These are phyloP conservation scores for Chaenodraco wilsoni DNA, from an alignment of 2,797 vertebrate species.

Conservation along the genomic window DNA sequence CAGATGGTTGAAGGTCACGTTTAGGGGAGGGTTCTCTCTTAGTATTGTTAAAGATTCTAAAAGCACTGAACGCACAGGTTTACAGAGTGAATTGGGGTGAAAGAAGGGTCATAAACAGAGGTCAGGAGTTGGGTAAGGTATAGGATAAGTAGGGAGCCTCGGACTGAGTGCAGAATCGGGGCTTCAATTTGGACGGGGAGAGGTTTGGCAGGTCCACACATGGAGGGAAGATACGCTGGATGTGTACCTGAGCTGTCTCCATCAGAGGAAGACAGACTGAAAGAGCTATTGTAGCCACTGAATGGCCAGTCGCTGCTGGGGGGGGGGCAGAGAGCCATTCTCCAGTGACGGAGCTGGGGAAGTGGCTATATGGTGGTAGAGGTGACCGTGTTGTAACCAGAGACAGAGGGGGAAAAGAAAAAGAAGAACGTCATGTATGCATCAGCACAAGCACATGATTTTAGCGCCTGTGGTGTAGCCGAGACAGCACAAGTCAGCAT, in stretches of 20 bases:
- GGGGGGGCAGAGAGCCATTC: conserved; percentile 85
- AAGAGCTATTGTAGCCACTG: conserved; percentile 86
- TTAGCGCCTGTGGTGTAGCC: neutral
- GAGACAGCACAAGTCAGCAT: neutral
- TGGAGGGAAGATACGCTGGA: conserved; percentile 16
- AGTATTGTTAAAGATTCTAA: conserved; percentile 10
- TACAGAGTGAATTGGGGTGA: conserved; percentile 4
- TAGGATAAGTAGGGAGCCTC: conserved; percentile 7
- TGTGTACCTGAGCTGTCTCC: conserved; percentile 85
- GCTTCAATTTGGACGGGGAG: conserved; percentile 2
- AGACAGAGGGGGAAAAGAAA: conserved; percentile 24
- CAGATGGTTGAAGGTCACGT: conserved; percentile 12
- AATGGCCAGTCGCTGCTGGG: conserved; percentile 86
- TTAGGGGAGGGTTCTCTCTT: conserved; percentile 2
- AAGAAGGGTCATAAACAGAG: conserved; percentile 19
- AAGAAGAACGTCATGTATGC: conserved; percentile 31
- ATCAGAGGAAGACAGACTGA: conserved; percentile 85
- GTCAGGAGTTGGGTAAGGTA: conserved; percentile 29
- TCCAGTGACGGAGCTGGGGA: conserved; percentile 85
- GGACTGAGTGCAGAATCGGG: conserved; percentile 1
- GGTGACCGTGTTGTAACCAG: conserved; percentile 21
- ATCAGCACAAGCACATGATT: conserved; percentile 3
- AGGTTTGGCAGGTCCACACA: conserved; percentile 51
- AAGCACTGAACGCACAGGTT: conserved; percentile 19
- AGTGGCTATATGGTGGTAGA: conserved; percentile 44